Base-by-base conservation (phyloP, 2,113 vertebrate genomes). In the Phainopepla nitens region DNA sequence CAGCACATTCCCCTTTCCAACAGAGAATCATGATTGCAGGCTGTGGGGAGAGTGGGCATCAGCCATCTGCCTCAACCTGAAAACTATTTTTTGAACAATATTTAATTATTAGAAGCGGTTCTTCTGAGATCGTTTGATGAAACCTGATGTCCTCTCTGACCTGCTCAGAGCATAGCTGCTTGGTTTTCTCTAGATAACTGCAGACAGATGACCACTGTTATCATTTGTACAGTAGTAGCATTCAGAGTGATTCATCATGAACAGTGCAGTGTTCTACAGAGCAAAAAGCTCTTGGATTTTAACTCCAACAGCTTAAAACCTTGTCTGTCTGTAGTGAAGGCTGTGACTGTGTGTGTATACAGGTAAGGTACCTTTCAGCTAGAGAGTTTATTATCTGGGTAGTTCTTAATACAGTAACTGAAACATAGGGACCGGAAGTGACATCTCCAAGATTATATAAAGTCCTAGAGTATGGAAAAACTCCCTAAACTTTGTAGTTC, bases 401-500 rank as follows among this genome's bases (percentile, higher is more conserved):
- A 64, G 44, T 18, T 90, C 33, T 90, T 58, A 45, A 42, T 47
- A 7, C 21, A 51, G 72, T 19, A 82, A n/a, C 15, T 72, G 65
- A 70, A 81, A 10, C 23, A 49, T 2, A 50, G 25, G 16, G n/a
- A 57, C 57, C 51, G 27, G 27, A 86, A 76, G 28, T 71, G 24
- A 76, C 17, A 44, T 70, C 22, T 87, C 18, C 27, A 93, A 84
- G 36, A 41, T 58, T 69, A 64, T 54, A 56, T 87, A 49, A 82
- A 84, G 23, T 27, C 39, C 11, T 24, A 15, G 35, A 62, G 12
- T 27, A 9, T 31, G n/a, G 33, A 29, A 10, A 54, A 62, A 76
- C 23, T 2, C 0, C 3, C 9, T 13, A 35, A 39, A 47, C 14
- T 39, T 22, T 0, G 2, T 33, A 56, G 12, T 75, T 93, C 68